Evolutionary conservation across 2,888 invertebrate genomes (phyloP).

Genomic region (Sphaerophoria rueppellii): DNA sequence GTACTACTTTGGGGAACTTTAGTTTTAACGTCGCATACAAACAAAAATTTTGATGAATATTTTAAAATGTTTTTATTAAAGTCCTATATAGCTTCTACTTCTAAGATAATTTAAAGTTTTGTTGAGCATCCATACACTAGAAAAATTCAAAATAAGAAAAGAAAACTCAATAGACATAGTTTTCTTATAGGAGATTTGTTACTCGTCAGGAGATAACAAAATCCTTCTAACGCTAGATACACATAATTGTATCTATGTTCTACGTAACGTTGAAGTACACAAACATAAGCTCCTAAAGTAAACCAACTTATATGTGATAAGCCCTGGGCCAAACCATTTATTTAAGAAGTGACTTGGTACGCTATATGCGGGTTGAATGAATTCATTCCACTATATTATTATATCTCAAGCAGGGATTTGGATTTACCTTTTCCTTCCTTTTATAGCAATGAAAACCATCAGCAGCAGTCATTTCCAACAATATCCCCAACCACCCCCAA

Average conservation of each 20-base stretch:
- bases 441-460: conserved; percentile 51
- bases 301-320: conserved; percentile 69
- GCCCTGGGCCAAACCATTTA: conserved; percentile 71
- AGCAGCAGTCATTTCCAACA: background rate
- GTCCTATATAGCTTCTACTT: too few species aligned
- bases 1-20: too few species aligned
- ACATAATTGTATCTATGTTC: conserved; percentile 3
- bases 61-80: too few species aligned
- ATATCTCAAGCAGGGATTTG: conserved; percentile 59
- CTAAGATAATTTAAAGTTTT: too few species aligned
- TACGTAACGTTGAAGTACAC: background rate
- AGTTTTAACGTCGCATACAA: too few species aligned
- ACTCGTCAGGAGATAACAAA: conserved; percentile 4
- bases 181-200: background rate
- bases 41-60: too few species aligned
- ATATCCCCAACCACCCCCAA: background rate
- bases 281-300: conserved; percentile 60
- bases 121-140: too few species aligned
- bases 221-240: conserved; percentile 7
- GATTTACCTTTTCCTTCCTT: conserved; percentile 39
- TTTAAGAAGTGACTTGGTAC: conserved; percentile 47
- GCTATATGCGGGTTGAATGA: conserved; percentile 4
- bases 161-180: background rate
- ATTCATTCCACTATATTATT: conserved; percentile 54
- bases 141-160: too few species aligned